A percentile compares a stretch with the other conserved stretches of the same genome.
Conservation (phyloP, 2,888 invertebrate species). For the Calameuta idolon region DNA sequence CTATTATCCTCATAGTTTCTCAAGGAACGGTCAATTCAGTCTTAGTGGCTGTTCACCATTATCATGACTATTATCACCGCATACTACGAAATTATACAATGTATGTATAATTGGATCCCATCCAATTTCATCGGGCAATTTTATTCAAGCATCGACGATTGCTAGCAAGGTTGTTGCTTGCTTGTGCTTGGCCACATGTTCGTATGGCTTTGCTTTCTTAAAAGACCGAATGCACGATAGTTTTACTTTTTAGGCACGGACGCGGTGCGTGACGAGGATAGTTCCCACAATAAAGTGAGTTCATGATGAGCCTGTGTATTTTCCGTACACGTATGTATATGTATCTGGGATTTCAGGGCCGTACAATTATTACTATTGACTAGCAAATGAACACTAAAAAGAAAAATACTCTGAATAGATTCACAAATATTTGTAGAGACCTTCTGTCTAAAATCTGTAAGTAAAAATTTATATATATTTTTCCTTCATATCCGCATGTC, state of each 20-base stretch:
- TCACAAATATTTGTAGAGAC: neutral
- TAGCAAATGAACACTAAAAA: neutral
- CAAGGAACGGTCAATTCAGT: neutral
- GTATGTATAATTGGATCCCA: neutral
- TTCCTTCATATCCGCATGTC: neutral
- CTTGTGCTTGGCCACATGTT: neutral
- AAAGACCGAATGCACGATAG: slow-evolving; percentile 12
- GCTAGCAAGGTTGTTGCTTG: neutral
- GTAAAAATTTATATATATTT: neutral
- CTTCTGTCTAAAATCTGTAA: neutral
- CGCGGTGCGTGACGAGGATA: slow-evolving; percentile 42
- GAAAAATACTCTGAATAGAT: neutral
- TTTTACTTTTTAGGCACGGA: slow-evolving; percentile 38
- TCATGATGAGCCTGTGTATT: slow-evolving; percentile 2
- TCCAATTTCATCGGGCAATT: neutral
- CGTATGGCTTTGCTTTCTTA: neutral
- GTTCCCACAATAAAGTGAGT: slow-evolving; percentile 41
- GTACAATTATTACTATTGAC: neutral
- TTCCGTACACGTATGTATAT: neutral
- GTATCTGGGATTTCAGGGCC: neutral
- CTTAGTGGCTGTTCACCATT: neutral
- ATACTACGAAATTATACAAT: neutral
- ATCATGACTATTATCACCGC: neutral
- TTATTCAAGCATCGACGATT: neutral
- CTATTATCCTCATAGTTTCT: neutral